Evolutionary conservation across 2,888 invertebrate genomes (phyloP), one percentile per base, ranked within the genome.

Genomic region (Deilephila porcellus): DNA sequence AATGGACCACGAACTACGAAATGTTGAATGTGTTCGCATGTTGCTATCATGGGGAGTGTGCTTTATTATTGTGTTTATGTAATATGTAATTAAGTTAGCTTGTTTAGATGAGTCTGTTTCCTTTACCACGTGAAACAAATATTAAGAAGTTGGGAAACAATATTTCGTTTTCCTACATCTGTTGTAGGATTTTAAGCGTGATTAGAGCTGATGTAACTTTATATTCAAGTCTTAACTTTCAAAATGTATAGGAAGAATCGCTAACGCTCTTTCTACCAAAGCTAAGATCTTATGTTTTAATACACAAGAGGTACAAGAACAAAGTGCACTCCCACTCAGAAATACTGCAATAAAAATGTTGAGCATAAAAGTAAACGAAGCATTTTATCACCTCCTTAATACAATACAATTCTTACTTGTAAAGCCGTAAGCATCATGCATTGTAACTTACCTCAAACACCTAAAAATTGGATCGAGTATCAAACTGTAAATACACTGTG

Each of bases 351-450:
- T 20, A 37, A 64, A 63, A 34, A 14, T 45, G 20, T 25, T 20
- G 37, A 45, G 37, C 63, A 45, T 20, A 64, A 37, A 67, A 45
- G 53, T 67, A 67, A 25, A 67, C 45, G 5, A 52, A 45, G 52
- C 67, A 25, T 67, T 37, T 56, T 56, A 56, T 19, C 17, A 56
- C 53, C 53, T 34, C 45, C 52, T 67, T 67, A 67, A 52, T 67
- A 67, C 52, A 2, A 25, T 25, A 67, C 14, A 63, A 19, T 37
- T 34, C 14, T 34, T 34, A 63, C 19, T 63, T 34, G 37, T 63
- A 70, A 72, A 74, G 62, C 72, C n/a, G 53, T 29, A 19, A 72
- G 63, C 52, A 77, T 76, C 86, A 85, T 86, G 87, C 86, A 86
- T 83, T 86, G 86, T 87, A 73, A 75, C 71, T 81, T 78, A 64